These are phyloP conservation scores for Megastigmus dorsalis DNA, from an alignment of 2,888 invertebrate genomes.

Conservation along the genomic window DNA sequence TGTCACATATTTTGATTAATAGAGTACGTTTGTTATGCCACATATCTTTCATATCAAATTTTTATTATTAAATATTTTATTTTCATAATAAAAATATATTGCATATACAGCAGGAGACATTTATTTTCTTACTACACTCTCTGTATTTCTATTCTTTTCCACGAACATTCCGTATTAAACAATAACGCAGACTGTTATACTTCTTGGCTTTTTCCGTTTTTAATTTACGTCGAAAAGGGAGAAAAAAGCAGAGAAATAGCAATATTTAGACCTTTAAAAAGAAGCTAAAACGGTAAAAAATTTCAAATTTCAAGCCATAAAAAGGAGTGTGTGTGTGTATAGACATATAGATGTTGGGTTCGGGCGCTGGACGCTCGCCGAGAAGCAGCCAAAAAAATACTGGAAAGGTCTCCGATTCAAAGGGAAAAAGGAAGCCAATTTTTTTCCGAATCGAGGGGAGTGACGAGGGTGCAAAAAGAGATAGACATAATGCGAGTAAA, in stretches of 20 bases:
- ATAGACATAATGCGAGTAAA: conserved; percentile 32
- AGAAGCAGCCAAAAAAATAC: conserved; percentile 37
- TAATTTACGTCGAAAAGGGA: background rate
- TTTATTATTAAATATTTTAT: no score
- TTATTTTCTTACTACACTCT: no score
- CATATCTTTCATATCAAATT: no score
- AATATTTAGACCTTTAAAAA: background rate
- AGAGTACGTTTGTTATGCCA: no score
- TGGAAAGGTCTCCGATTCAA: conserved; percentile 41
- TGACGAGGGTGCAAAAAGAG: conserved; percentile 44
- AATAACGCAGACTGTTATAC: no score
- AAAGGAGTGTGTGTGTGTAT: background rate
- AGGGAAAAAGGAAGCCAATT: conserved; percentile 45
- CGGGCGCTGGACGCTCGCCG: conserved; percentile 28
- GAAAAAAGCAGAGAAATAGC: no score
- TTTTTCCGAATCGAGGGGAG: conserved; percentile 47
- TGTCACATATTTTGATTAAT: no score
- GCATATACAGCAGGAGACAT: no score
- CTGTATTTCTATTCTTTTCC: no score
- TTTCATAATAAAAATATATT: no score
- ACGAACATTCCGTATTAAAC: no score
- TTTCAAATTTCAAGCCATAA: conserved; percentile 29
- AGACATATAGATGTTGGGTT: background rate
- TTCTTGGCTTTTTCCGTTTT: no score
- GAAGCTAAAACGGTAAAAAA: background rate